Base-by-base conservation (phyloP, 2,113 vertebrate species). In the Alligator mississippiensis region DNA sequence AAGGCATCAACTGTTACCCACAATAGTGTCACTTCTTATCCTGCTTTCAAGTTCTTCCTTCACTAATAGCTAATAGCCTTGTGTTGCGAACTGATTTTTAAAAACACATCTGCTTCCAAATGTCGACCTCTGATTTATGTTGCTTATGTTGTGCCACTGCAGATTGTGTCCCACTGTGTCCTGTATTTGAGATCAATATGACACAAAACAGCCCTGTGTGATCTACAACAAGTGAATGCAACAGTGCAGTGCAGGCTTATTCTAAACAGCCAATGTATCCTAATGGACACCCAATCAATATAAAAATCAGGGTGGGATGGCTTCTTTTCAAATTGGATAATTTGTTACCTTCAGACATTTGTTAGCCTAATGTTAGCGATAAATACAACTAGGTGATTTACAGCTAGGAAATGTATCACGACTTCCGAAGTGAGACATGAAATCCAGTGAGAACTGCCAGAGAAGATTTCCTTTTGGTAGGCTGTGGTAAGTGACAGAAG, bases 301-400 rank as follows among this genome's bases (percentile, higher is more conserved):
- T 62, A 27, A 63, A 64, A 11, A 54, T n/a, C 76, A 11, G 72
- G 60, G 55, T 3, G 63, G 34, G 77, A 4, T 57, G 57, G 6
- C 5, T 81, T 77, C 87, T 72, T 63, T 62, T 28, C 82, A 90
- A 68, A 4, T 1, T 3, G 84, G 92, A 9, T 92, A 86, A 62
- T 60, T 90, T 63, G 89, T 58, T 24, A 38, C 54, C 54, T 88
- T 58, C 77, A 21, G 89, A n/a, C 18, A 2, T 47, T 47, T 47
- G 47, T 47, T 47, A 47, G 47, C 47, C 47, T 47, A 47, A 0
- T 18, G 1, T 38, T 79, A 1, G 0, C 0, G 0, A 6, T 9
- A 58, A 2, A 70, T 47, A 76, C 85, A 85, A 63, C 93, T 83
- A 9, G 66, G 22, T 15, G 54, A 6, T 74, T 22, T 61, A 88